These are phyloP conservation scores for Phaethornis superciliosus DNA, from an alignment of 2,113 vertebrate genomes.

Conservation along the genomic window DNA sequence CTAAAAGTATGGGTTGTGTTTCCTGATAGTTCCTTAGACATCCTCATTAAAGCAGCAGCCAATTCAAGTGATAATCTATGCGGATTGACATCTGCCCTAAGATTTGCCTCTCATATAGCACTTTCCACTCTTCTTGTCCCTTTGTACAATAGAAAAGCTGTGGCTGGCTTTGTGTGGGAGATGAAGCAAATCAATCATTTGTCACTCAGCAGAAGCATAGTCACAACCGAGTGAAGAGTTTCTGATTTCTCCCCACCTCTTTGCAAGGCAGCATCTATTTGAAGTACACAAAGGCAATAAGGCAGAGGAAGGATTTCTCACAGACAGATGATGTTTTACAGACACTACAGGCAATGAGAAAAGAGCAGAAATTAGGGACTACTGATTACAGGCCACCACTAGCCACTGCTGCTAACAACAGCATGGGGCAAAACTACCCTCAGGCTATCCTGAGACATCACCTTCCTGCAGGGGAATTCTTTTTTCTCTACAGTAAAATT, in stretches of 20 bases:
- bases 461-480: background rate
- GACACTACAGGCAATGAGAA: background rate
- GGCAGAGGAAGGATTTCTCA: background rate
- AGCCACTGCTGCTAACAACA: background rate
- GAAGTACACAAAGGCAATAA: background rate
- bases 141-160: background rate
- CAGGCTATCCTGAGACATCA: background rate
- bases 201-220: background rate
- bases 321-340: background rate
- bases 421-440: background rate
- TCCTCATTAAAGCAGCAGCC: background rate
- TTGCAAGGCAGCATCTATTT: background rate
- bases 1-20: background rate
- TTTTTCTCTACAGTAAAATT: background rate
- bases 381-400: background rate
- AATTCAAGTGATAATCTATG: background rate
- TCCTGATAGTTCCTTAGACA: background rate
- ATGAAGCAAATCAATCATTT: conserved; percentile 19
- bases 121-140: background rate
- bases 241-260: background rate
- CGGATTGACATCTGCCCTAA: background rate
- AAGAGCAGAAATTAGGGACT: background rate
- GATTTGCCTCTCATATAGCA: background rate
- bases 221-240: background rate
- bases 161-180: background rate